Evolutionary conservation across 2,888 invertebrate genomes (phyloP).

Genomic region (Tipula confusa): DNA sequence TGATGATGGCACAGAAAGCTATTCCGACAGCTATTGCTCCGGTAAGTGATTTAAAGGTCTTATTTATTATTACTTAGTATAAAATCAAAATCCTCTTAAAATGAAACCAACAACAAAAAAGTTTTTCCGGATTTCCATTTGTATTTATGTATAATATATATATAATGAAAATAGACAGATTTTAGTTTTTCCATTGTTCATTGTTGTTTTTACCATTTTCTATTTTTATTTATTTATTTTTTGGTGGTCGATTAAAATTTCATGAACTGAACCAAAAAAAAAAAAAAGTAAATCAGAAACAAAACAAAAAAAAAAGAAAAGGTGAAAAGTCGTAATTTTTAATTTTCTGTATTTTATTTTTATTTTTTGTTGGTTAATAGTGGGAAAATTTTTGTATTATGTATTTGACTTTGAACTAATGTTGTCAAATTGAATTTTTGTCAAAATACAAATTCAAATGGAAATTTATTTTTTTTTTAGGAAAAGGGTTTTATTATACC

Average conservation of each 20-base stretch:
- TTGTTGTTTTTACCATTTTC: background rate
- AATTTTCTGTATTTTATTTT: background rate
- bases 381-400: background rate
- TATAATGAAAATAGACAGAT: background rate
- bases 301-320: background rate
- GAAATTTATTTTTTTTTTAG: background rate
- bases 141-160: background rate
- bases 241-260: constrained; percentile 25
- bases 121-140: background rate
- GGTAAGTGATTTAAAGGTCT: constrained; percentile 41
- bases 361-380: background rate
- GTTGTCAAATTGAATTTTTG: background rate
- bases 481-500: background rate
- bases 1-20: constrained; percentile 39
- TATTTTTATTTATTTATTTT: background rate
- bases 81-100: background rate
- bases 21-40: constrained; percentile 49
- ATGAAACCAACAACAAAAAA: background rate
- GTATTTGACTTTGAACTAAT: background rate
- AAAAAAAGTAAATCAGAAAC: background rate
- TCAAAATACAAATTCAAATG: background rate
- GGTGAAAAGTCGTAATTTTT: constrained; percentile 9
- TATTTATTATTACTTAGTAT: background rate
- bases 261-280: background rate
- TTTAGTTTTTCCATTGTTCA: background rate